phyloP scores from a whole-genome alignment of 2,113 vertebrate species.

The Anoplopoma fimbria region DNA sequence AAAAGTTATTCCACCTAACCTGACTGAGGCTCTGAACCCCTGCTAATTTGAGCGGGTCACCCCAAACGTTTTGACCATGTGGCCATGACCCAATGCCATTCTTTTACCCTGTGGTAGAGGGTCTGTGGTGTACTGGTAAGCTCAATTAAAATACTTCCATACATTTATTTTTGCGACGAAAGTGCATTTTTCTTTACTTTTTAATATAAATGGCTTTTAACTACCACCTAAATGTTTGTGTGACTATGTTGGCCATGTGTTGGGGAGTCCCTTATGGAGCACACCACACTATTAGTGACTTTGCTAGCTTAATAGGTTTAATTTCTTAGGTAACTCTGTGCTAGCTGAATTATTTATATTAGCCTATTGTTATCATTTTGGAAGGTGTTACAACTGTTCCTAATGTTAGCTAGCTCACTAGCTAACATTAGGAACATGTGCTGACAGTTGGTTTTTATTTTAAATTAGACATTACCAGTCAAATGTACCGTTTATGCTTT shows the following conservation, averaged over 20 bases:
- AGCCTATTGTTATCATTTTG: background rate
- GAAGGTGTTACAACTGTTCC: background rate
- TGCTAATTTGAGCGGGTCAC: too few relatives aligned
- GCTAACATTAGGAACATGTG: background rate
- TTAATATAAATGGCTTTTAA: background rate
- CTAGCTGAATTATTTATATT: too few relatives aligned
- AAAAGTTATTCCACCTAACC: too few relatives aligned
- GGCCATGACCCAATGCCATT: background rate
- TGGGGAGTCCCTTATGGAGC: background rate
- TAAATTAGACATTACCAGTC: too few relatives aligned
- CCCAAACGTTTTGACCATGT: background rate
- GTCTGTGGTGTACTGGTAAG: background rate
- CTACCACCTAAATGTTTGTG: background rate
- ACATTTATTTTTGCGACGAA: background rate
- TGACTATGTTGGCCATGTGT: background rate
- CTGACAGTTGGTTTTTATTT: too few relatives aligned
- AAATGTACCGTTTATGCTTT: background rate
- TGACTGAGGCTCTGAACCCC: too few relatives aligned
- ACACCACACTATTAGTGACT: background rate
- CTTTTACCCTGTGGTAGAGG: background rate
- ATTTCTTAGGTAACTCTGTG: too few relatives aligned
- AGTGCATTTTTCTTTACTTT: background rate
- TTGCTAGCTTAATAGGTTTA: too few relatives aligned
- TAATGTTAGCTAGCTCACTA: background rate
- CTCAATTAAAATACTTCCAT: background rate